Conservation (phyloP, 2,888 invertebrate species). For the Gari tellinella region DNA sequence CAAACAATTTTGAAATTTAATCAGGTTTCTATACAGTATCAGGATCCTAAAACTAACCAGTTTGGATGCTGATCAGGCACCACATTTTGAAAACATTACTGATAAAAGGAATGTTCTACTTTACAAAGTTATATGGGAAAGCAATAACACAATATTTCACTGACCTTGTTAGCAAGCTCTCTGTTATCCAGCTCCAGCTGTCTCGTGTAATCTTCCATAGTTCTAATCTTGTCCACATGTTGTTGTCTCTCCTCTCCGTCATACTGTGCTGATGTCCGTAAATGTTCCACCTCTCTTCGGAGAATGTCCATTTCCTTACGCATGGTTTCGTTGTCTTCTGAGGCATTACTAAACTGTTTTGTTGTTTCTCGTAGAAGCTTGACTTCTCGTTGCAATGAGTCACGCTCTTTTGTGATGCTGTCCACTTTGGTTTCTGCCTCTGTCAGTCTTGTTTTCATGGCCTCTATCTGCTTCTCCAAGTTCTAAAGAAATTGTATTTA, state of each 20-base stretch:
- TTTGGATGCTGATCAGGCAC: no score
- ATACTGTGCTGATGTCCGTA: conserved; percentile 63
- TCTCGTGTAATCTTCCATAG: conserved; percentile 68
- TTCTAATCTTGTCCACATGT: conserved; percentile 69
- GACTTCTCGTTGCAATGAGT: conserved; percentile 47
- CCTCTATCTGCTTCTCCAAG: conserved; percentile 65
- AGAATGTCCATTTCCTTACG: conserved; percentile 66
- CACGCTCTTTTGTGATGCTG: conserved; percentile 49
- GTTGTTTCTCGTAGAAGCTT: conserved; percentile 55
- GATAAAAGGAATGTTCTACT: no score
- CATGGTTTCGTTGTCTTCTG: conserved; percentile 62
- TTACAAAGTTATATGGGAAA: no score
- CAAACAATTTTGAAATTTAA: no score
- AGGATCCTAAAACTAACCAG: no score
- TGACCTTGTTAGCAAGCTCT: conserved; percentile 77
- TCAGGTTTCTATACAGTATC: no score
- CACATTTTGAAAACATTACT: no score
- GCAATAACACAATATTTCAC: no score
- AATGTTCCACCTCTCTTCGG: conserved; percentile 66
- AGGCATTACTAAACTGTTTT: conserved; percentile 45
- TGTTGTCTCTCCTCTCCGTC: conserved; percentile 70
- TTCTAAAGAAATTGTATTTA: conserved; percentile 62
- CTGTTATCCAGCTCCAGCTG: conserved; percentile 77
- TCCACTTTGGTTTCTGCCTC: conserved; percentile 59
- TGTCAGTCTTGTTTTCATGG: conserved; percentile 58